Evolutionary conservation across 2,797 vertebrate species (phyloP).

Genomic region (Urocyon cinereoargenteus): DNA sequence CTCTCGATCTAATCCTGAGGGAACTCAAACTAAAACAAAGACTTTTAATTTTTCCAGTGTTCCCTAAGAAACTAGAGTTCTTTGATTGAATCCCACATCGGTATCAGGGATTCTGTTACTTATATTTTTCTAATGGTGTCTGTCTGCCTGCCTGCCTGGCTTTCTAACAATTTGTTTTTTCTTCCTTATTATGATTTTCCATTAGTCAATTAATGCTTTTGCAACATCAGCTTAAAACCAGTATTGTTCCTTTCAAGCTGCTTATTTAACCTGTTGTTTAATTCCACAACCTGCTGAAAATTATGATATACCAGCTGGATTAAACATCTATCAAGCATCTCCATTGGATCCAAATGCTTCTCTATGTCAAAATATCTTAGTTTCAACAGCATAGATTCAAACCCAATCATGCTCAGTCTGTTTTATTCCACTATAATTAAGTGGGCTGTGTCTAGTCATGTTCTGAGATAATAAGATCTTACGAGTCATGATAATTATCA

Average conservation of each 20-base stretch:
- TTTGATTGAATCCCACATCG: not conserved
- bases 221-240: not conserved
- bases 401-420: not conserved
- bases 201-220: not conserved
- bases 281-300: not conserved
- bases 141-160: not conserved
- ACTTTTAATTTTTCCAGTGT: not conserved
- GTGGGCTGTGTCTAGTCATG: not conserved
- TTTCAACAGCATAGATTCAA: not conserved
- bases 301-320: no score
- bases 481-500: conserved; percentile 29
- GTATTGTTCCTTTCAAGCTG: not conserved
- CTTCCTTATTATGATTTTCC: not conserved
- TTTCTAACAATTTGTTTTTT: not conserved
- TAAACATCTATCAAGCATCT: not conserved
- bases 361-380: not conserved
- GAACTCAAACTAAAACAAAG: not conserved
- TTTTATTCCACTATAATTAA: not conserved
- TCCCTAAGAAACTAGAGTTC: not conserved
- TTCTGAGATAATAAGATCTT: conserved; percentile 19
- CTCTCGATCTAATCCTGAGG: not conserved
- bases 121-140: not conserved
- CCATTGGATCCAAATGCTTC: not conserved
- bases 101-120: not conserved
- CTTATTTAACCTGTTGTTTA: not conserved